phyloP scores from a whole-genome alignment of 2,113 vertebrate genomes.

The Platichthys flesus region DNA sequence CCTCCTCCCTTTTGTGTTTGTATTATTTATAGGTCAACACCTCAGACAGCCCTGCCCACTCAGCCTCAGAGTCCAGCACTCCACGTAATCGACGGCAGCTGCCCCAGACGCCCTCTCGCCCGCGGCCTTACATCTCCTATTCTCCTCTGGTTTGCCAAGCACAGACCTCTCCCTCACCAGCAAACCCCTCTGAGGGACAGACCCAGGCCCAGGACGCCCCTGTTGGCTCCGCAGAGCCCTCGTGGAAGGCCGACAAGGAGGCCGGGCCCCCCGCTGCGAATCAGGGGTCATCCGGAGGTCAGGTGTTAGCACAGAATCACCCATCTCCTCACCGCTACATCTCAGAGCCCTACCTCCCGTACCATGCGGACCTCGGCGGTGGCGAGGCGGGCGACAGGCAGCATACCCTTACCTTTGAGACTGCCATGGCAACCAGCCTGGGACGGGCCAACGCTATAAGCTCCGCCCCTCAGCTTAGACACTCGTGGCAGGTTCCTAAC shows the following conservation, averaged over 20 bases:
- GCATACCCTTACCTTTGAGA: conserved; percentile 97
- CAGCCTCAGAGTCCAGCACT: conserved; percentile 89
- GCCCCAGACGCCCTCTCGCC: conserved; percentile 92
- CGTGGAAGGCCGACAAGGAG: conserved; percentile 76
- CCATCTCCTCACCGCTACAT: conserved; percentile 94
- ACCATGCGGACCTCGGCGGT: conserved; percentile 87
- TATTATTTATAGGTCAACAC: conserved; percentile 80
- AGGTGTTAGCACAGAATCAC: conserved; percentile 74
- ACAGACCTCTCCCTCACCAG: conserved; percentile 75
- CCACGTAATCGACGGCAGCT: conserved; percentile 93
- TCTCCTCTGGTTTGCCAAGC: conserved; percentile 88
- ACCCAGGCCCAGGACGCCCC: conserved; percentile 65
- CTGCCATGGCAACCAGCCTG: conserved; percentile 91
- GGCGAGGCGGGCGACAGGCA: conserved; percentile 85
- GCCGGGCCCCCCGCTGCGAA: conserved; percentile 55
- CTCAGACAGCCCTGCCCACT: conserved; percentile 89
- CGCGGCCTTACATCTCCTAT: conserved; percentile 94
- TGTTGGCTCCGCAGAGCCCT: conserved; percentile 39
- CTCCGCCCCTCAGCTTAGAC: conserved; percentile 91
- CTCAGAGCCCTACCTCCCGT: conserved; percentile 94
- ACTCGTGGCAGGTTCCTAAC: conserved; percentile 96
- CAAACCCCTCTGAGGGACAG: conserved; percentile 73
- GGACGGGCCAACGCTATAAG: conserved; percentile 93
- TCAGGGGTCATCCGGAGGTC: conserved; percentile 42
- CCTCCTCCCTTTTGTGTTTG: conserved; percentile 2